These are phyloP conservation scores for Tiaroga cobitis DNA, from an alignment of 2,797 vertebrate species.

Conservation along the genomic window DNA sequence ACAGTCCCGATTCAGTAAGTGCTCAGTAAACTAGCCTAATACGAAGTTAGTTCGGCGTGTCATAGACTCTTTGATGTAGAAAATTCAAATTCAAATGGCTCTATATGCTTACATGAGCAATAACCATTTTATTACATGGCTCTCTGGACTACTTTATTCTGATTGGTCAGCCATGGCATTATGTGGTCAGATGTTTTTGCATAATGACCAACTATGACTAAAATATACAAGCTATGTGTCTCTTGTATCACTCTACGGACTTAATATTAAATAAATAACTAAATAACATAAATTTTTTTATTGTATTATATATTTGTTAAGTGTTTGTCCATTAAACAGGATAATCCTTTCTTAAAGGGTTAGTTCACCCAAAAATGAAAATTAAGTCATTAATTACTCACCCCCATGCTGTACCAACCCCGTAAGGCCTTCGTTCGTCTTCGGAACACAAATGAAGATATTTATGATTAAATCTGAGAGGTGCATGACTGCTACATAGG, in stretches of 20 bases:
- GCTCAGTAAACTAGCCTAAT: not conserved
- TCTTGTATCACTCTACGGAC: not conserved
- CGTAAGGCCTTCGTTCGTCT: too few relatives aligned
- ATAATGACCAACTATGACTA: not conserved
- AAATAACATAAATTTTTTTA: not conserved
- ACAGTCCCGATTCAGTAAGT: not conserved
- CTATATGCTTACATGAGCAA: not conserved
- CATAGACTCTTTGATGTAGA: not conserved
- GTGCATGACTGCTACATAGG: too few relatives aligned
- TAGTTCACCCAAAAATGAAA: too few relatives aligned
- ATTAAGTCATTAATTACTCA: too few relatives aligned
- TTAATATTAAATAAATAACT: not conserved
- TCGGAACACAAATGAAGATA: too few relatives aligned
- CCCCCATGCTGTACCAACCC: too few relatives aligned
- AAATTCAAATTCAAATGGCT: not conserved
- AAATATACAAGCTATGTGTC: not conserved
- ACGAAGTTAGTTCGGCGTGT: not conserved
- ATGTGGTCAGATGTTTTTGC: not conserved
- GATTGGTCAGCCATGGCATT: not conserved
- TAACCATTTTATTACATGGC: not conserved
- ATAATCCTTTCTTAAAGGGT: not conserved
- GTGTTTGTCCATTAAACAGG: not conserved
- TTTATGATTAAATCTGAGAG: too few relatives aligned
- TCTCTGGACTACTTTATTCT: not conserved
- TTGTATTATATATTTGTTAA: not conserved